Evolutionary conservation across 1,140 invertebrate species (phyloP).

Genomic region (Oreohelix idahoensis): DNA sequence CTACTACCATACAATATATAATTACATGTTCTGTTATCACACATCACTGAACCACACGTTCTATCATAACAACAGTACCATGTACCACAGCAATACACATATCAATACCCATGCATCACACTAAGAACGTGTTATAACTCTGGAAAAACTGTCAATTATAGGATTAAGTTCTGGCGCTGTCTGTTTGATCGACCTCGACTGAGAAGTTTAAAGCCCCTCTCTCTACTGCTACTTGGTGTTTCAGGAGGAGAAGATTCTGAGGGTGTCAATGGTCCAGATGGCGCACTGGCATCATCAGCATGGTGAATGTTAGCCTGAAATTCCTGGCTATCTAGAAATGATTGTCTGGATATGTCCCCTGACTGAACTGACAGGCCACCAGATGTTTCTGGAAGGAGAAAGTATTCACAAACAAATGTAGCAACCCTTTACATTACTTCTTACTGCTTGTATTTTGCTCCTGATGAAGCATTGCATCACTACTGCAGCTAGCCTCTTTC

Average conservation of each 20-base stretch:
- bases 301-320: neutral
- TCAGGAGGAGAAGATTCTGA: constrained; percentile 12
- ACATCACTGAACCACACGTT: too few species aligned
- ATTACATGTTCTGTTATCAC: too few species aligned
- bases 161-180: too few species aligned
- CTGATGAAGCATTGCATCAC: neutral
- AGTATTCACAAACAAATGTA: neutral
- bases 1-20: too few species aligned
- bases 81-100: too few species aligned
- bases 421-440: neutral
- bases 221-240: constrained; percentile 15
- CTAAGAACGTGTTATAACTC: too few species aligned
- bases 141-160: too few species aligned
- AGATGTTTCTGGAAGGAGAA: neutral
- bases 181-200: neutral
- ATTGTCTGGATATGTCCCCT: constrained; percentile 13
- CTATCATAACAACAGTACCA: too few species aligned
- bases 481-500: too few species aligned
- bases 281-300: neutral
- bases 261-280: neutral
- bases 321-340: neutral
- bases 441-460: neutral
- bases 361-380: constrained; percentile 14
- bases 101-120: too few species aligned
- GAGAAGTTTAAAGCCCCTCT: neutral